These are phyloP conservation scores for Zenarchopterus dispar DNA, from an alignment of 2,797 vertebrate species.

Conservation along the genomic window DNA sequence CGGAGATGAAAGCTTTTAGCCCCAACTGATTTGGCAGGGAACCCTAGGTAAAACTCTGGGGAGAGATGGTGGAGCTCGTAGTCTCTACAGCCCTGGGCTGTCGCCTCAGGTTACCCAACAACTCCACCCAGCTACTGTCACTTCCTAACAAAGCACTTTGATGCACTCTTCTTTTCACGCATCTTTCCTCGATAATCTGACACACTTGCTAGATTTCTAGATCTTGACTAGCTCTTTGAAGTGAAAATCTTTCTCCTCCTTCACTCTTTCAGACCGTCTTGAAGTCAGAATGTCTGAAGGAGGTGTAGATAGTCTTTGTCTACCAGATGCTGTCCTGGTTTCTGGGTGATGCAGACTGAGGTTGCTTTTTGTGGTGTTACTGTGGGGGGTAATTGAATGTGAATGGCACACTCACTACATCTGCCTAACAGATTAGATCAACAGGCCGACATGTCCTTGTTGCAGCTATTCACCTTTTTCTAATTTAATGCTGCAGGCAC, in stretches of 20 bases:
- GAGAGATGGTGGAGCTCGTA: background rate
- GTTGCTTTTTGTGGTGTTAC: slow-evolving; percentile 27
- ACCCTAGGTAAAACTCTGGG: slow-evolving; percentile 8
- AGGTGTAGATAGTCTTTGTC: background rate
- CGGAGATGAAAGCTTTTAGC: slow-evolving; percentile 16
- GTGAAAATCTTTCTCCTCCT: no score
- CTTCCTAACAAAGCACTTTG: no score
- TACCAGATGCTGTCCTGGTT: slow-evolving; percentile 13
- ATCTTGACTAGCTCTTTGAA: no score
- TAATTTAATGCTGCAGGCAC: background rate
- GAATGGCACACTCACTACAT: slow-evolving; percentile 14
- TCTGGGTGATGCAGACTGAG: slow-evolving; percentile 31
- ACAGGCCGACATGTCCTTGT: background rate
- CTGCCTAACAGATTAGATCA: slow-evolving; percentile 24
- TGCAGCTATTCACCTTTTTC: slow-evolving; percentile 1
- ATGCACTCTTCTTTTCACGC: no score
- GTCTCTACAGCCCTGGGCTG: slow-evolving; percentile 20
- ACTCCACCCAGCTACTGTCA: background rate
- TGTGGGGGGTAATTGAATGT: slow-evolving; percentile 59
- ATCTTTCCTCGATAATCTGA: no score
- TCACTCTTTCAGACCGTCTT: no score
- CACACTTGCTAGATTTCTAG: no score
- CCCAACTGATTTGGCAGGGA: slow-evolving; percentile 13
- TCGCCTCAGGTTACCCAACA: slow-evolving; percentile 8
- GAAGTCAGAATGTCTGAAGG: background rate